Evolutionary conservation across 2,113 vertebrate species (phyloP), one percentile per base, ranked within the genome.

Genomic region (Pelecanoides urinatrix): DNA sequence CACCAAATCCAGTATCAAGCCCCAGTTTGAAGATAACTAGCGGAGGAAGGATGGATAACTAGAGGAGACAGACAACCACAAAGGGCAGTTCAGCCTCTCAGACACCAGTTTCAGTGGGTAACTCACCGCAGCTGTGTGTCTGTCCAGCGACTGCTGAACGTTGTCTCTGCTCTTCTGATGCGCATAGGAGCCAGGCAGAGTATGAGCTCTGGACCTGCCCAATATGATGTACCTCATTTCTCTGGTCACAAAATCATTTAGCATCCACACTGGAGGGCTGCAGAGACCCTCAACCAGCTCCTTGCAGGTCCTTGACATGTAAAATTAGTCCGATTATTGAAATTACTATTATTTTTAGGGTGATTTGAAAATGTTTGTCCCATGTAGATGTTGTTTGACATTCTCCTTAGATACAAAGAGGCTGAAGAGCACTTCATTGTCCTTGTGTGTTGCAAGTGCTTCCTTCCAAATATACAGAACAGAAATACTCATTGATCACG

Each of bases 351-450:
- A 77, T 94, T 95, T 97, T 95, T 89, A 95, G 68, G 94, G 63
- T 15, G 86, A 84, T 70, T 77, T 88, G 65, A 84, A 97, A 96
- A 90, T 86, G n/a, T 85, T 93, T 95, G 90, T 83, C 82, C 79
- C 79, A 5, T 10, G 34, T 83, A 76, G 88, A 58, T 77, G 68
- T 58, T 93, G 88, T 90, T 92, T 95, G 88, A 88, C 86, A 73
- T 88, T 94, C 71, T 86, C 71, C 86, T 83, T 47, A 45, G 77
- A 65, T 16, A 70, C 44, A 36, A 65, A 94, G 82, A 80, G 67
- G 45, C 53, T 95, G 83, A 53, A 94, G 96, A 94, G 91, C 83
- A 25, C 95, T 95, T 94, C 62, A 82, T 13, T 87, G 87, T 93
- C 80, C 89, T 95, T 55, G 68, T 0, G 0, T 55, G 62, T 11